Evolutionary conservation across 2,797 vertebrate species (phyloP).

Genomic region (Aphelocoma californica): DNA sequence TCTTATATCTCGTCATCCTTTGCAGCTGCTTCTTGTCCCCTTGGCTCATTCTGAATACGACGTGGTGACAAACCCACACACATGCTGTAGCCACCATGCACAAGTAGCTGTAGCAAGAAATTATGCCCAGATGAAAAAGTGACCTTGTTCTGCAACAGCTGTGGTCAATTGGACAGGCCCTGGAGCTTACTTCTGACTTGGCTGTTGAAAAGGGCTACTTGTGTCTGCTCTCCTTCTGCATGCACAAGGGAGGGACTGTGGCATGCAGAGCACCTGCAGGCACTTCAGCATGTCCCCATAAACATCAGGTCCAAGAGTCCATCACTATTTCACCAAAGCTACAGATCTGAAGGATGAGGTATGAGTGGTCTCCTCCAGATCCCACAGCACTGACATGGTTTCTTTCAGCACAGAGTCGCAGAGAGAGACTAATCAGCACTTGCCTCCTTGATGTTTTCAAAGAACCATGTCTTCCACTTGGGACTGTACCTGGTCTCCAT

Average conservation of each 20-base stretch:
- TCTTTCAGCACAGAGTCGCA: not conserved
- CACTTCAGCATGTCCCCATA: fast-evolving
- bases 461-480: fast-evolving
- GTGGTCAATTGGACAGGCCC: too few species aligned
- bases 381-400: fast-evolving
- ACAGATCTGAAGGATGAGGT: not conserved
- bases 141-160: too few species aligned
- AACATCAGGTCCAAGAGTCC: not conserved
- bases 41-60: too few species aligned
- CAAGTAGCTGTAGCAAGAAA: too few species aligned
- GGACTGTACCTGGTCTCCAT: not conserved
- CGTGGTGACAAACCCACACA: too few species aligned
- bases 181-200: too few species aligned
- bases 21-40: too few species aligned
- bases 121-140: too few species aligned
- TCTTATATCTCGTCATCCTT: too few species aligned
- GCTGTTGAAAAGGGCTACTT: too few species aligned
- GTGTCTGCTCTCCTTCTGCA: not conserved
- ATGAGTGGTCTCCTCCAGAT: not conserved
- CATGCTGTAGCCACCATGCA: too few species aligned
- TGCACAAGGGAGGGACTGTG: not conserved
- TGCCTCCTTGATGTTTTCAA: not conserved
- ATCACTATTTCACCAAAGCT: not conserved
- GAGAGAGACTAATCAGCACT: not conserved
- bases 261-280: fast-evolving